Conservation (phyloP, 2,797 vertebrate species). For the Bradypodion pumilum region DNA sequence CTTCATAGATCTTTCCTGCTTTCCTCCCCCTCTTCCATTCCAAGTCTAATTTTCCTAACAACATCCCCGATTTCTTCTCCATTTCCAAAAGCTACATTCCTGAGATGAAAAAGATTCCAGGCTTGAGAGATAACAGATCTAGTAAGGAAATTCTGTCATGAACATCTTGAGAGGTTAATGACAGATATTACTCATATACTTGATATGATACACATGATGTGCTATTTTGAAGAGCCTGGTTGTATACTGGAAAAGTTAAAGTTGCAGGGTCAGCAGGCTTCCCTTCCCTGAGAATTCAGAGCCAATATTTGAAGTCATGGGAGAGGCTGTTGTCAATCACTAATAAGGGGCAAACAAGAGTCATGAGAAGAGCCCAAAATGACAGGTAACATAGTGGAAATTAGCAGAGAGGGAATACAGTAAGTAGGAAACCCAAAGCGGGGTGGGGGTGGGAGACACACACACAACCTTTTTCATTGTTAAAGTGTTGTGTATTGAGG, state of each 20-base stretch:
- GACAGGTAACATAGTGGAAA: too few relatives aligned
- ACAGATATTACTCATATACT: neutral
- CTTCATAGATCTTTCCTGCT: neutral
- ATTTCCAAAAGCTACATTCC: neutral
- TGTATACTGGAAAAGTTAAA: neutral
- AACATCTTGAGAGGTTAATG: neutral
- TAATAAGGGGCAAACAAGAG: too few relatives aligned
- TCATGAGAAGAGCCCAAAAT: too few relatives aligned
- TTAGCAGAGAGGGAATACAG: too few relatives aligned
- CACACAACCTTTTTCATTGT: too few relatives aligned
- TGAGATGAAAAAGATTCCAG: neutral
- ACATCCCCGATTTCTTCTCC: neutral
- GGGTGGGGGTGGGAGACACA: too few relatives aligned
- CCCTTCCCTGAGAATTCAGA: too few relatives aligned
- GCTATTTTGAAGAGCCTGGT: neutral
- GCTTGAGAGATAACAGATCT: neutral
- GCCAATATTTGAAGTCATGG: too few relatives aligned
- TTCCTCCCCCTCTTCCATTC: neutral
- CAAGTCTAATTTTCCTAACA: neutral
- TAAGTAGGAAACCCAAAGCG: too few relatives aligned
- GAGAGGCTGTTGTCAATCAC: too few relatives aligned
- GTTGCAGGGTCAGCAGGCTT: too few relatives aligned
- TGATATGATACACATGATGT: neutral
- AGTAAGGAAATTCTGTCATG: neutral
- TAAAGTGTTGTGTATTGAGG: too few relatives aligned